These are phyloP conservation scores for Cyprinodon diabolis DNA, from an alignment of 2,797 vertebrate genomes.

Conservation along the genomic window DNA sequence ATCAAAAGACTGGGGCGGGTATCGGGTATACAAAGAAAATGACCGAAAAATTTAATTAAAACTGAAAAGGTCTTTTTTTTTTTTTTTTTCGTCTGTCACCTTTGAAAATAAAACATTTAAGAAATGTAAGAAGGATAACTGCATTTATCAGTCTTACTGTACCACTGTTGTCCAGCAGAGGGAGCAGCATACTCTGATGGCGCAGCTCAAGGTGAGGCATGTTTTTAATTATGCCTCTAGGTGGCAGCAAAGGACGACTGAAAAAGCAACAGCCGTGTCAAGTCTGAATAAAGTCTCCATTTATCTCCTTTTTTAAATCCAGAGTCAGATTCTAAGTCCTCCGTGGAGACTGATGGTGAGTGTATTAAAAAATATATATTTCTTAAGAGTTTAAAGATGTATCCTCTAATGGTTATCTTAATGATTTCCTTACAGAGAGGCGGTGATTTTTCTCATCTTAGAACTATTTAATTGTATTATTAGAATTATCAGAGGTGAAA, in stretches of 20 bases:
- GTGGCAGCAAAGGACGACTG: slow-evolving; percentile 40
- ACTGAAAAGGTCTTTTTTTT: too few relatives aligned
- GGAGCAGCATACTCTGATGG: slow-evolving; percentile 36
- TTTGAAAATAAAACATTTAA: neutral
- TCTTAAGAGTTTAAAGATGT: slow-evolving; percentile 1
- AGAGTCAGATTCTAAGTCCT: slow-evolving; percentile 62
- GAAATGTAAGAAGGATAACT: neutral
- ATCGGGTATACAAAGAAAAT: too few relatives aligned
- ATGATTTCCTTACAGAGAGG: slow-evolving; percentile 45
- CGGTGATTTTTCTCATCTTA: slow-evolving; percentile 42
- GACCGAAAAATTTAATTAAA: too few relatives aligned
- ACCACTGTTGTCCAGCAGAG: slow-evolving; percentile 51
- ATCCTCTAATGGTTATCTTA: slow-evolving; percentile 2
- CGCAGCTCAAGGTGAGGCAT: slow-evolving; percentile 52
- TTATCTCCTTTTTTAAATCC: slow-evolving; percentile 9
- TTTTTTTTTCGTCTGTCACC: too few relatives aligned
- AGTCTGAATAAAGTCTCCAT: neutral
- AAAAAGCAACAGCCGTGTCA: too few relatives aligned
- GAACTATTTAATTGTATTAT: neutral
- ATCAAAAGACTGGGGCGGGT: too few relatives aligned
- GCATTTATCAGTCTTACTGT: slow-evolving; percentile 37
- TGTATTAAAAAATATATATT: neutral
- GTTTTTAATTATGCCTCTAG: slow-evolving; percentile 41
- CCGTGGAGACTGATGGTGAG: slow-evolving; percentile 65
- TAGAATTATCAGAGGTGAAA: neutral